Conservation (phyloP, 2,888 invertebrate genomes). For the Stenoptilia bipunctidactyla region DNA sequence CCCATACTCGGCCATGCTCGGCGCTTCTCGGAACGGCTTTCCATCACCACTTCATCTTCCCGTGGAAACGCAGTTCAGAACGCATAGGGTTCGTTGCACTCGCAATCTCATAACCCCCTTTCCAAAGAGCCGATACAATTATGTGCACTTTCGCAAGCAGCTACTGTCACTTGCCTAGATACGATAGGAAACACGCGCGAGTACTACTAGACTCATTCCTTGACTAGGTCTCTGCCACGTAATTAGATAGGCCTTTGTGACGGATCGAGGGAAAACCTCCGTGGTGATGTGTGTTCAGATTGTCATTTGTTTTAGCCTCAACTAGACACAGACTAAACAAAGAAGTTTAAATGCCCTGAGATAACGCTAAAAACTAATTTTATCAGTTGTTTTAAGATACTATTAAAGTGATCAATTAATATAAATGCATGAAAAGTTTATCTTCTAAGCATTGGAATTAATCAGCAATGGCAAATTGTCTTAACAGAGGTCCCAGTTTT, state of each 20-base stretch:
- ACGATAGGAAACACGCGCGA: slow-evolving; percentile 56
- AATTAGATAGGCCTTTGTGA: not conserved
- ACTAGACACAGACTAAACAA: no score
- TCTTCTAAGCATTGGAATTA: no score
- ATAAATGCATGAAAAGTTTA: no score
- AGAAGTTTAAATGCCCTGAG: no score
- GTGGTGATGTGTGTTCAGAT: no score
- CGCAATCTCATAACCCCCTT: slow-evolving; percentile 72
- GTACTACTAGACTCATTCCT: slow-evolving; percentile 6
- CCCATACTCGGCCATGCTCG: slow-evolving; percentile 17
- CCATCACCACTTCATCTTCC: slow-evolving; percentile 53
- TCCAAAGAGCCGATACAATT: slow-evolving; percentile 71
- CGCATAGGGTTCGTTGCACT: slow-evolving; percentile 71
- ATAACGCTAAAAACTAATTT: no score
- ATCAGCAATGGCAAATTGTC: no score
- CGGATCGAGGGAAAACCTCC: not conserved
- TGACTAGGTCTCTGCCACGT: slow-evolving; percentile 1
- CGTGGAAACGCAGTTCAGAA: slow-evolving; percentile 63
- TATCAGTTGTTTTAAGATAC: no score
- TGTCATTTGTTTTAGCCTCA: no score
- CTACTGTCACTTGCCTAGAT: slow-evolving; percentile 71
- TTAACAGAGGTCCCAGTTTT: no score
- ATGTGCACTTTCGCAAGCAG: slow-evolving; percentile 71
- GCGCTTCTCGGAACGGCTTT: slow-evolving; percentile 62
- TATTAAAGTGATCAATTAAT: no score